A percentile compares a stretch with the other conserved stretches of the same genome.
Conservation (phyloP, 2,797 vertebrate species). For the Hyperoplus lanceolatus region DNA sequence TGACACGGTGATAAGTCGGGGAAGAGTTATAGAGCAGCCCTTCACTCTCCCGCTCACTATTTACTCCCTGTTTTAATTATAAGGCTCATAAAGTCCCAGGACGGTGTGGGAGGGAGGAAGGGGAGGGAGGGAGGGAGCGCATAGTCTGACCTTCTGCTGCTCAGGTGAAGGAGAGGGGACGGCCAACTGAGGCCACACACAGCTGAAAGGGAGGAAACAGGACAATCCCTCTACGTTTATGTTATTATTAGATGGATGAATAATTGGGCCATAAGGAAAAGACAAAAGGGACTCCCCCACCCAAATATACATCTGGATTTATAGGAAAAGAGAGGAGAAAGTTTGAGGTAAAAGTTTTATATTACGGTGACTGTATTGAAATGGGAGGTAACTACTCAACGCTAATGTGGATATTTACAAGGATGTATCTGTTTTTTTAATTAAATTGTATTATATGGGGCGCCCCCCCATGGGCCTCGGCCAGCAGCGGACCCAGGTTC, state of each 20-base stretch:
- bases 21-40: slow-evolving; percentile 85
- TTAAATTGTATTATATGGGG: background rate
- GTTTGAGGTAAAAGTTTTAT: background rate
- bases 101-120: slow-evolving; percentile 50
- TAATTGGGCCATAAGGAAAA: slow-evolving; percentile 20
- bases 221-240: slow-evolving; percentile 25
- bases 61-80: slow-evolving; percentile 90
- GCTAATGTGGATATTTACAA: background rate
- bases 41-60: slow-evolving; percentile 82
- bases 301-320: slow-evolving; percentile 1
- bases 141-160: slow-evolving; percentile 83
- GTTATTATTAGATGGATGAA: slow-evolving; percentile 35
- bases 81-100: slow-evolving; percentile 87
- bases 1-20: slow-evolving; percentile 80
- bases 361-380: background rate
- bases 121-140: slow-evolving; percentile 52
- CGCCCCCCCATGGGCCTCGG: too few relatives aligned
- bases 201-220: slow-evolving; percentile 24
- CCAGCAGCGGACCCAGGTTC: too few relatives aligned
- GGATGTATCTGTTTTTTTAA: background rate
- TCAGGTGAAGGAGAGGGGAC: slow-evolving; percentile 85
- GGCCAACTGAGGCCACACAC: slow-evolving; percentile 58
- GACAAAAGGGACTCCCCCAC: slow-evolving; percentile 5
- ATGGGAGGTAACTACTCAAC: background rate
- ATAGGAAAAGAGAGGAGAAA: background rate